Percentiles rank a stretch among this genome's conserved stretches.
Conservation (phyloP, 2,113 vertebrate species). For the Ceuthmochares aereus region DNA sequence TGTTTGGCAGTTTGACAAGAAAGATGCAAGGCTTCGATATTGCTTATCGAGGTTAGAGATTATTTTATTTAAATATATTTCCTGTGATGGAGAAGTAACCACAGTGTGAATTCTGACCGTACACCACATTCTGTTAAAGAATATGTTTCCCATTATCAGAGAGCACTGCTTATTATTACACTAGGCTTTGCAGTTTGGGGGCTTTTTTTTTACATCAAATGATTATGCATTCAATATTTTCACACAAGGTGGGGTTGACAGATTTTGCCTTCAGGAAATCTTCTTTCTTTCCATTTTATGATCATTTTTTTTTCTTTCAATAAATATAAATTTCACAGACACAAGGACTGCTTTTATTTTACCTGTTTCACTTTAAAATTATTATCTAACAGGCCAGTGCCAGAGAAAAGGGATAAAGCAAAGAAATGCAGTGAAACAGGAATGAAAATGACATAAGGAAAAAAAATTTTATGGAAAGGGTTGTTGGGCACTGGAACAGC, state of each 20-base stretch:
- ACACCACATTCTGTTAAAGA: background rate
- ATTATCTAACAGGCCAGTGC: background rate
- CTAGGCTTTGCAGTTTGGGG: background rate
- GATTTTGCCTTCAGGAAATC: background rate
- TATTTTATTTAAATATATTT: background rate
- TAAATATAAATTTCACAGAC: background rate
- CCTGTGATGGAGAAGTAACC: background rate
- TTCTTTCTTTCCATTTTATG: background rate
- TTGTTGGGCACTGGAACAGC: too few relatives aligned
- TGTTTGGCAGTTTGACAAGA: background rate
- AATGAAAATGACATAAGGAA: too few relatives aligned
- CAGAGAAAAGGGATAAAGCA: background rate
- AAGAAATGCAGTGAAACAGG: background rate
- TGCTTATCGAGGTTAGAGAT: background rate
- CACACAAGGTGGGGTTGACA: background rate
- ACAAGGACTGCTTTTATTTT: background rate
- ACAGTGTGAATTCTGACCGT: background rate
- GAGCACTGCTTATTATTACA: background rate
- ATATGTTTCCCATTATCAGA: conserved; percentile 22
- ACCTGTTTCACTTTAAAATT: background rate
- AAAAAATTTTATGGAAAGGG: too few relatives aligned
- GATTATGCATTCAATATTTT: background rate
- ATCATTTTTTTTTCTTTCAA: background rate
- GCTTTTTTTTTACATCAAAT: background rate
- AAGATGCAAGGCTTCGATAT: background rate